A percentile compares a stretch with the other conserved stretches of the same genome.
Conservation (phyloP, 2,888 invertebrate species). For the Tipula confusa region DNA sequence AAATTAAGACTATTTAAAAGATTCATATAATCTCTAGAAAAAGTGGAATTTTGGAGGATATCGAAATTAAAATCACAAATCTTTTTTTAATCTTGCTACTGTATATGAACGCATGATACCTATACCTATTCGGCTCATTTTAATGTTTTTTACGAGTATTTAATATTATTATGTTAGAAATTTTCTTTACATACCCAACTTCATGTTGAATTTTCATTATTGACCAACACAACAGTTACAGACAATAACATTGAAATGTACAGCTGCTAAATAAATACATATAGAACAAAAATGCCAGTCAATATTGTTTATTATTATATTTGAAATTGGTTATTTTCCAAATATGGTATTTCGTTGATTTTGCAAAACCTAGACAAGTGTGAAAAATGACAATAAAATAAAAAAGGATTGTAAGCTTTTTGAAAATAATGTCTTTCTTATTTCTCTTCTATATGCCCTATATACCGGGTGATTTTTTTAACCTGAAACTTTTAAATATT, state of each 20-base stretch:
- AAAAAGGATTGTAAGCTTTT: background rate
- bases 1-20: too few relatives aligned
- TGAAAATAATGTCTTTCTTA: background rate
- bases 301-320: background rate
- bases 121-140: too few relatives aligned
- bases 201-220: background rate
- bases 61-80: too few relatives aligned
- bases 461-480: too few relatives aligned
- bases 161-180: too few relatives aligned
- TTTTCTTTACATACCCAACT: too few relatives aligned
- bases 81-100: too few relatives aligned
- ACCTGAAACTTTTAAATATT: too few relatives aligned
- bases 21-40: too few relatives aligned
- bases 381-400: constrained; percentile 5
- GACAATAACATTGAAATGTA: background rate
- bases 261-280: background rate
- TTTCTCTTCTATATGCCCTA: background rate
- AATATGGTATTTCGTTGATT: background rate
- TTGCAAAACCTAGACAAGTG: constrained; percentile 17
- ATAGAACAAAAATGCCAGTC: background rate
- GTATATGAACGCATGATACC: too few relatives aligned
- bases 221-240: background rate
- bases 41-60: too few relatives aligned
- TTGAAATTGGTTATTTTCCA: background rate
- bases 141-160: too few relatives aligned